Evolutionary conservation across 2,113 vertebrate species (phyloP).

Genomic region (Entelurus aequoreus): DNA sequence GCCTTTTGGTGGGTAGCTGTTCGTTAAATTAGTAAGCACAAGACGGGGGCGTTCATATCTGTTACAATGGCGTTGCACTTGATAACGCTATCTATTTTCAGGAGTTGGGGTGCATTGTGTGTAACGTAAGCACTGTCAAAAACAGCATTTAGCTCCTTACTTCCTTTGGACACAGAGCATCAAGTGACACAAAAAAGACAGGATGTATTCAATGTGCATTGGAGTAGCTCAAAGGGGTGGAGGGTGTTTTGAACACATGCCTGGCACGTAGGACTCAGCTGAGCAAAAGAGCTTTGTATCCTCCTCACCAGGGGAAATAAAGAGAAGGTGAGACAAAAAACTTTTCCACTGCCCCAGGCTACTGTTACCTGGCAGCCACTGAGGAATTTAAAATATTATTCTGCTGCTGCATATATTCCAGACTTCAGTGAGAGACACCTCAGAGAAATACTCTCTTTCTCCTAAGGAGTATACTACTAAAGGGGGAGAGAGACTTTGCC

Average conservation of each 20-base stretch:
- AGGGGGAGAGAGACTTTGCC: conserved; percentile 22
- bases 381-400: conserved; percentile 71
- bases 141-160: conserved; percentile 27
- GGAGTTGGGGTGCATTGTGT: conserved; percentile 13
- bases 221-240: conserved; percentile 33
- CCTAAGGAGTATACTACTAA: conserved; percentile 37
- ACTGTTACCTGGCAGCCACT: conserved; percentile 64
- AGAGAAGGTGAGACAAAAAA: conserved; percentile 70
- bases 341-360: conserved; percentile 65
- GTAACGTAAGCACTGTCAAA: conserved; percentile 27
- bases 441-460: conserved; percentile 18
- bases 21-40: conserved; percentile 12
- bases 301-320: conserved; percentile 72
- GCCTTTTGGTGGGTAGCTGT: background rate
- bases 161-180: conserved; percentile 28
- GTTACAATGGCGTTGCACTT: conserved; percentile 8
- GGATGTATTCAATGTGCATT: conserved; percentile 35
- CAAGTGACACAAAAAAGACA: conserved; percentile 29
- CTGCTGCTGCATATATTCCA: conserved; percentile 59
- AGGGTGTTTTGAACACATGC: conserved; percentile 60
- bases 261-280: conserved; percentile 64
- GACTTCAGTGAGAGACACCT: conserved; percentile 45
- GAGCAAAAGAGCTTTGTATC: conserved; percentile 67
- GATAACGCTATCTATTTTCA: conserved; percentile 8
- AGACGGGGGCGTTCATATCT: background rate